Evolutionary conservation across 2,888 invertebrate genomes (phyloP).

Genomic region (Apotomis betuletana): DNA sequence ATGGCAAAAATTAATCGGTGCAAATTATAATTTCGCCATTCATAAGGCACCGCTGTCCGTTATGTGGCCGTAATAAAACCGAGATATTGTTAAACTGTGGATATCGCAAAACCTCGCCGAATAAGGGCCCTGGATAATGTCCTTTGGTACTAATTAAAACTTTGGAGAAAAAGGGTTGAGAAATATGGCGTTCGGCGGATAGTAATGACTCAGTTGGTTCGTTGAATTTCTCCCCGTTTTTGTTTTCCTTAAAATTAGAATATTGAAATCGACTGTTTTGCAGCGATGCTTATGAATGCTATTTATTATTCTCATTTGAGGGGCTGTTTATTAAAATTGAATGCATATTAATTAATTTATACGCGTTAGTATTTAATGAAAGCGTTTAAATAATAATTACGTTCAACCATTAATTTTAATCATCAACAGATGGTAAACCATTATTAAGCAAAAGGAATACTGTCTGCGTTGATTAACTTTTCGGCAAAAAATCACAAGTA

Average conservation of each 20-base stretch:
- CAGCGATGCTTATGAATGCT: constrained; percentile 31
- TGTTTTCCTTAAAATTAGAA: constrained; percentile 64
- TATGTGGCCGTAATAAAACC: no score
- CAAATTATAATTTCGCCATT: no score
- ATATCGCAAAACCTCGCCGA: no score
- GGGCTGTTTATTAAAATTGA: constrained; percentile 26
- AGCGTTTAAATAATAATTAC: constrained; percentile 9
- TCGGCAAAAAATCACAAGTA: constrained; percentile 13
- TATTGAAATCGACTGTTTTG: constrained; percentile 54
- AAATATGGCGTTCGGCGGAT: constrained; percentile 77
- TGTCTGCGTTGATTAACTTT: neutral
- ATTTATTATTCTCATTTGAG: constrained; percentile 36
- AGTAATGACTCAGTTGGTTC: constrained; percentile 73
- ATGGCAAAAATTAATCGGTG: no score
- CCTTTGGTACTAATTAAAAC: constrained; percentile 83
- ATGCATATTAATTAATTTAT: constrained; percentile 17
- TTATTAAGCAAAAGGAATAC: neutral
- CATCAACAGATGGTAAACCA: neutral
- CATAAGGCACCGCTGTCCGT: no score
- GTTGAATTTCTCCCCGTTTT: constrained; percentile 72
- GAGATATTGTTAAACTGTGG: no score
- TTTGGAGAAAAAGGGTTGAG: constrained; percentile 79
- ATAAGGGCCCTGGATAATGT: constrained; percentile 67
- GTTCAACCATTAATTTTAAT: neutral
- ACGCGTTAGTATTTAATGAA: constrained; percentile 1